phyloP scores from a whole-genome alignment of 2,888 invertebrate species.

The Macropis europaea region DNA sequence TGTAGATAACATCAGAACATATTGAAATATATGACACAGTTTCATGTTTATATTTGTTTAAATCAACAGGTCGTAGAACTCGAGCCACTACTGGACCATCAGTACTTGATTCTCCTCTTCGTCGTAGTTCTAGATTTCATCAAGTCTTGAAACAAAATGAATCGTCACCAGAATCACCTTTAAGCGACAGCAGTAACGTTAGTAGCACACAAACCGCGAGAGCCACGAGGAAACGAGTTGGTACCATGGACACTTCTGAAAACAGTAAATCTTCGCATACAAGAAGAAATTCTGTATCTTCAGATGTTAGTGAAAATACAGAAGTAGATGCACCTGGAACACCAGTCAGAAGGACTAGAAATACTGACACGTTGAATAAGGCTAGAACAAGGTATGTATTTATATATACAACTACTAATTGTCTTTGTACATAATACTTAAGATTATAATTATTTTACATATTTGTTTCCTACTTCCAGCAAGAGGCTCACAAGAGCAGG shows the following conservation, averaged over 20 bases:
- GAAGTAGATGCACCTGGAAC: constrained; percentile 51
- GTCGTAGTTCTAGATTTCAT: constrained; percentile 66
- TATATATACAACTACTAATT: background rate
- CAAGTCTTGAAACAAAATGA: constrained; percentile 37
- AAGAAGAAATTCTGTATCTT: constrained; percentile 55
- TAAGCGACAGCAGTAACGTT: constrained; percentile 44
- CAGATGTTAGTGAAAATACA: constrained; percentile 56
- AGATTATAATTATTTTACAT: background rate
- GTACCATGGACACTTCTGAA: constrained; percentile 39
- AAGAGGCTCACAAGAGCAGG: constrained; percentile 62
- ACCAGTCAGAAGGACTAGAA: constrained; percentile 42
- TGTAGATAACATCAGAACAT: background rate
- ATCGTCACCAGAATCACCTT: constrained; percentile 59
- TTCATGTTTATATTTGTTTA: background rate
- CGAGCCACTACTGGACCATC: constrained; percentile 27
- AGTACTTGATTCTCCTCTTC: constrained; percentile 62
- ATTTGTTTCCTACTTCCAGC: background rate
- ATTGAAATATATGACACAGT: background rate
- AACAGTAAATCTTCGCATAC: constrained; percentile 44
- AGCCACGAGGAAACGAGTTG: constrained; percentile 41
- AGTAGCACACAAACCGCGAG: constrained; percentile 18
- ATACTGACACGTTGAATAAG: background rate
- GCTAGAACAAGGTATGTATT: constrained; percentile 27
- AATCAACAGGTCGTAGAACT: constrained; percentile 49
- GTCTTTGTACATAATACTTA: background rate